A percentile compares a stretch with the other conserved stretches of the same genome.
Conservation (phyloP, 2,888 invertebrate species). For the Trichacis sp. region DNA sequence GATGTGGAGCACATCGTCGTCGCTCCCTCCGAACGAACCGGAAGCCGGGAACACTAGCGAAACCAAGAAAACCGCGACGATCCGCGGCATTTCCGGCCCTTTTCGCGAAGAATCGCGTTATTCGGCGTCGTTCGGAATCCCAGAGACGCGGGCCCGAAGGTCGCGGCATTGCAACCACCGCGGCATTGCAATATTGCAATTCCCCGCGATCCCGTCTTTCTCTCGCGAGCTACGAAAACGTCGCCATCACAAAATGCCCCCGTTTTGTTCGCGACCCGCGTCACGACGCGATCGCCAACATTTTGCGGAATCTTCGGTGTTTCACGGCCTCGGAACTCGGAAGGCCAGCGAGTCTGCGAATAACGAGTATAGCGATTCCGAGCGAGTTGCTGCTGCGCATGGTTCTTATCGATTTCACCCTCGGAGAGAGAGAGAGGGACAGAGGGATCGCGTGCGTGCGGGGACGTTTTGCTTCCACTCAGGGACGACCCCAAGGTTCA, state of each 20-base stretch:
- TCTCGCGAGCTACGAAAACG: too few species aligned
- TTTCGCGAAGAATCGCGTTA: too few species aligned
- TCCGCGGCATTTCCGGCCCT: slow-evolving; percentile 33
- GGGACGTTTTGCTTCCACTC: slow-evolving; percentile 17
- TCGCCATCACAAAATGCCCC: too few species aligned
- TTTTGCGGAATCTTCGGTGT: background rate
- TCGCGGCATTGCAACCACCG: background rate
- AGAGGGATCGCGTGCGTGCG: slow-evolving; percentile 48
- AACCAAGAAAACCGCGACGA: slow-evolving; percentile 43
- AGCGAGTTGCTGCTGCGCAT: slow-evolving; percentile 47
- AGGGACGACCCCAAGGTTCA: slow-evolving; percentile 8
- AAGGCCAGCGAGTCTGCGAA: slow-evolving; percentile 6
- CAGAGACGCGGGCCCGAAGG: background rate
- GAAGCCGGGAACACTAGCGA: slow-evolving; percentile 43
- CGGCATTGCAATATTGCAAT: too few species aligned
- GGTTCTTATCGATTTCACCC: slow-evolving; percentile 61
- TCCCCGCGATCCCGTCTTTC: too few species aligned
- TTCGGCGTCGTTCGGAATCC: background rate
- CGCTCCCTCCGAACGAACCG: slow-evolving; percentile 62
- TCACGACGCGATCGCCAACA: background rate
- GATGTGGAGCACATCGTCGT: slow-evolving; percentile 87
- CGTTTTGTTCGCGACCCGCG: too few species aligned
- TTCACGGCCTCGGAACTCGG: slow-evolving; percentile 3
- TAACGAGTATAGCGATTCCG: too few species aligned
- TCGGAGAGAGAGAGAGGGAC: slow-evolving; percentile 31